Base-by-base conservation (phyloP, 2,888 invertebrate species). In the Arctia plantaginis region DNA sequence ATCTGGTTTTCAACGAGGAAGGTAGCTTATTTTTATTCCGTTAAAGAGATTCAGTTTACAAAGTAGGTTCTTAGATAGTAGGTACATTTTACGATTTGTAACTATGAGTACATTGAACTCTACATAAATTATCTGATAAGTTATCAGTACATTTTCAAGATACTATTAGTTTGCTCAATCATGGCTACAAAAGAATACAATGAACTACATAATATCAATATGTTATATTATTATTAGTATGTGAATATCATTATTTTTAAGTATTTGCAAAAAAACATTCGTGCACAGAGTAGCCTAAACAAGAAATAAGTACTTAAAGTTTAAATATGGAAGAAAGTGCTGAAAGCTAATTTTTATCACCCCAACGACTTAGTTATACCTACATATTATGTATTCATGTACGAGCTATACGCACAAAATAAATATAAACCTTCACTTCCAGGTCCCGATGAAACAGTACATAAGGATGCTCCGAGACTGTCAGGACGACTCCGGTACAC, bases 381-480 rank as follows among this genome's bases (percentile, higher is more conserved):
- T 35, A 35, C 6, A 35, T 35, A n/a, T n/a, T n/a, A 47, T 47
- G 20, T 51, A 51, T 51, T 23, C 7, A 51, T 23, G 51, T 51
- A 7, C 20, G 23, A 47, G 10, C 12, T 41, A 41, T 41, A 8
- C 41, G 41, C 47, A 20, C 7, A 47, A 47, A 47, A 3, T 20
- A 18, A 47, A 10, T 55, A 55, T 23, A 33, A 27, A 3, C 33
- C 18, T 18, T 35, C 18, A 69, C 47, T 85, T 83, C 10, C 84
- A 91, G 91, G 81, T 76, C 82, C 88, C 59, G 91, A 85, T 18
- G 88, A 89, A 41, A 74, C 83, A 47, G 92, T 94, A 3, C 85
- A 83, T 66, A 94, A 92, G 82, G 94, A 94, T 77, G 87, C 92
- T 0, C 84, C 89, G 78, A 87, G 88, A 62, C 69, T 83, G 70